A percentile compares a stretch with the other conserved stretches of the same genome.
These are phyloP conservation scores for Ciconia stormi DNA, from an alignment of 2,113 vertebrate species.

Conservation along the genomic window DNA sequence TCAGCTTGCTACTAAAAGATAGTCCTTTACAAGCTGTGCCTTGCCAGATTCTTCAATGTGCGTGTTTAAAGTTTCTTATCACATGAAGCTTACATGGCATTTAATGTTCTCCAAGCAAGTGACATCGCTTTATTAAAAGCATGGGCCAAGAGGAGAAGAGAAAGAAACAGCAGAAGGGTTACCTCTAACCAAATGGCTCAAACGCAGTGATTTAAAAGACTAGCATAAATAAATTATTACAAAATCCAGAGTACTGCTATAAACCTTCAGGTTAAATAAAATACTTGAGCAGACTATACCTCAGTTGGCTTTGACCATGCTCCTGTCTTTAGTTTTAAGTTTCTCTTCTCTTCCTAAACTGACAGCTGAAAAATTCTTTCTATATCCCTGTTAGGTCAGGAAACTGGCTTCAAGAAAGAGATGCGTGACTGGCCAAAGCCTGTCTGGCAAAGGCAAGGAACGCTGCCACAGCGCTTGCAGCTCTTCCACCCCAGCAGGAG, in stretches of 20 bases:
- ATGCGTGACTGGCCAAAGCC: neutral
- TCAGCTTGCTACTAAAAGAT: neutral
- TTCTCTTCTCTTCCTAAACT: constrained; percentile 14
- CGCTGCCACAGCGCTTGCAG: neutral
- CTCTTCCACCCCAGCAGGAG: neutral
- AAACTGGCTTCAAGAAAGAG: neutral
- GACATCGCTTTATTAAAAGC: neutral
- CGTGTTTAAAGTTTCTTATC: neutral
- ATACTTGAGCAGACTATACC: constrained; percentile 12
- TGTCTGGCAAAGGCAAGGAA: neutral
- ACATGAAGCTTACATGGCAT: neutral
- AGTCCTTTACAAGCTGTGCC: neutral
- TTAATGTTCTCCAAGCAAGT: neutral
- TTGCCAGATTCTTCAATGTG: neutral
- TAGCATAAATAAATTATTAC: neutral
- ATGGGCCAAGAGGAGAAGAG: neutral
- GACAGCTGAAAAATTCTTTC: constrained; percentile 30
- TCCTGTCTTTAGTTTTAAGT: constrained; percentile 8
- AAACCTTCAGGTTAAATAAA: constrained; percentile 34
- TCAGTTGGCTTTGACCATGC: neutral
- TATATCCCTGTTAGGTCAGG: neutral
- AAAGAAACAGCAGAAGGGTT: neutral
- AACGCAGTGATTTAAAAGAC: neutral
- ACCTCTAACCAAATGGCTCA: neutral
- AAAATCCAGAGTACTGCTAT: neutral